Base-by-base conservation (phyloP, 2,797 vertebrate genomes). In the Eupleurogrammus muticus region DNA sequence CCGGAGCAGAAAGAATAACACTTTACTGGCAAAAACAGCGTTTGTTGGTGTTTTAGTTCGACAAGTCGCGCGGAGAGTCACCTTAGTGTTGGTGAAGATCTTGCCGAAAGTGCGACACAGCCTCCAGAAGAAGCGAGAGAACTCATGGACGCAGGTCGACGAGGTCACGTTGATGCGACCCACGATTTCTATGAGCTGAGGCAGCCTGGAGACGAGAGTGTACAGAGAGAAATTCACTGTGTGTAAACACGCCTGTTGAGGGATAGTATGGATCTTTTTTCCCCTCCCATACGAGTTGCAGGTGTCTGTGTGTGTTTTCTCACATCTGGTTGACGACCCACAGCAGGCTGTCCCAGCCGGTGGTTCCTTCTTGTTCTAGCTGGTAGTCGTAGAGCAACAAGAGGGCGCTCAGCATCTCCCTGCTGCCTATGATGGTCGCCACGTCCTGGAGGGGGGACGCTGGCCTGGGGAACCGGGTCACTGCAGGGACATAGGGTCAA, bases 281-380 rank as follows among this genome's bases (percentile, higher is more conserved):
- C n/a, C n/a, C n/a, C n/a, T n/a, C n/a, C 13, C 14, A 28, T 40
- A 28, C 8, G 21, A 6, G 1, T 14, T 16, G 9, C 53, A 5
- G 10, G 2, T 46, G 4, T 20, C 9, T 21, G 5, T 9, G n/a
- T 21, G 28, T 1, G 35, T 53, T 44, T 21, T 94, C 98, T 97
- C 90, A 99, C 98, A 99, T 90, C 14, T 99, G 98, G 91, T 99
- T 99, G 90, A 99, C 98, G 74, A 99, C 97, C 98, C 98, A 99
- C 9, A 99, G 93, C 69, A 99, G 91, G 74, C 95, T 97, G 35
- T 98, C 97, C 98, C 98, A 99, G 92, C 98, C 96, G 1, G 97
- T 97, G 82, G 98, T 99, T 52, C 98, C 98, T 89, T 99, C 97
- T 0, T 98, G 96, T 47, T 98, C 96, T 1, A 99, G 94, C 87